Evolutionary conservation across 2,888 invertebrate species (phyloP).

Genomic region (Acleris laterana): DNA sequence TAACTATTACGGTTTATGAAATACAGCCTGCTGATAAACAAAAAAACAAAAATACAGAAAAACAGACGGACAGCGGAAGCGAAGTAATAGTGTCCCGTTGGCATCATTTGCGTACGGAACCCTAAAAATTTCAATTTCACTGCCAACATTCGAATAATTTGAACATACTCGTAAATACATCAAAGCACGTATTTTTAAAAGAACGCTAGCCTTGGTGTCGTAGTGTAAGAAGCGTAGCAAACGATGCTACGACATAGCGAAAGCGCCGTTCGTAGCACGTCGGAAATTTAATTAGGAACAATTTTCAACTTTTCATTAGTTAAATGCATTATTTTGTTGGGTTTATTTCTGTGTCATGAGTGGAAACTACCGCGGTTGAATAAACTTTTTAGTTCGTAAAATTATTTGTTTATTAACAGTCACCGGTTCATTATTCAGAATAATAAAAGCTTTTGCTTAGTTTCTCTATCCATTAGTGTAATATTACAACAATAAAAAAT

Average conservation of each 20-base stretch:
- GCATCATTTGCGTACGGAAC: too few relatives aligned
- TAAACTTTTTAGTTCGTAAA: not conserved
- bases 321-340: not conserved
- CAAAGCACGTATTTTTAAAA: not conserved
- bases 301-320: conserved; percentile 2
- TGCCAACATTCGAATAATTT: too few relatives aligned
- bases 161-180: not conserved
- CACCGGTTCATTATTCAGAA: too few relatives aligned
- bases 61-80: too few relatives aligned
- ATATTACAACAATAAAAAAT: too few relatives aligned
- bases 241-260: conserved; percentile 11
- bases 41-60: too few relatives aligned
- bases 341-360: not conserved
- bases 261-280: conserved; percentile 2
- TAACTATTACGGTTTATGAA: too few relatives aligned
- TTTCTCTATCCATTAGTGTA: too few relatives aligned
- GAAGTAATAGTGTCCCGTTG: too few relatives aligned
- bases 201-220: not conserved
- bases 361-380: not conserved
- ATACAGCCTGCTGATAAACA: too few relatives aligned
- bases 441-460: too few relatives aligned
- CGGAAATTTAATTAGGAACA: conserved; percentile 2
- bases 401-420: not conserved
- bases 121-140: too few relatives aligned
- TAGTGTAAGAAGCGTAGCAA: not conserved